These are phyloP conservation scores for Pristionchus entomophagus DNA, from an alignment of 2,888 invertebrate species.

Conservation along the genomic window DNA sequence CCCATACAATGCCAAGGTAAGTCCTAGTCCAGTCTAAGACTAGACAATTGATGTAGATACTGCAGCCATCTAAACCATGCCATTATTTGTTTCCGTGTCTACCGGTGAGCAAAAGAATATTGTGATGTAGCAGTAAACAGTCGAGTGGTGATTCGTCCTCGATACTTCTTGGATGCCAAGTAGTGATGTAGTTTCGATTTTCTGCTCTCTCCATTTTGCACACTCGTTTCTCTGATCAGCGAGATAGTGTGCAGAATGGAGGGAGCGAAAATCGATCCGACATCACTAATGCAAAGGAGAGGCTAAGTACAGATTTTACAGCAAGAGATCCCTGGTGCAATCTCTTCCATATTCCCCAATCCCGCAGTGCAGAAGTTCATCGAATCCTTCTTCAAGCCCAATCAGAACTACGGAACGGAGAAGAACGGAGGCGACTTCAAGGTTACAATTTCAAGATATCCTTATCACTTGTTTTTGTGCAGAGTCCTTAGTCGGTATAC, in stretches of 20 bases:
- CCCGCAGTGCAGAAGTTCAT: conserved; percentile 47
- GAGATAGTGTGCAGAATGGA: too few relatives aligned
- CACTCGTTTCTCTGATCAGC: too few relatives aligned
- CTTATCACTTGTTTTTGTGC: too few relatives aligned
- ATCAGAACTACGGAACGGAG: neutral
- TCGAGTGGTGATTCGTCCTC: conserved; percentile 10
- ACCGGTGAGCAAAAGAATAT: neutral
- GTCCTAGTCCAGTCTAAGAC: too few relatives aligned
- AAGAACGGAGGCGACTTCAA: conserved; percentile 43
- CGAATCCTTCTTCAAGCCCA: conserved; percentile 48
- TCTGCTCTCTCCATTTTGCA: too few relatives aligned
- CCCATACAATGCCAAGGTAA: conserved; percentile 19
- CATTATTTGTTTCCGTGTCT: conserved; percentile 18
- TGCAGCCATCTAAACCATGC: conserved; percentile 18
- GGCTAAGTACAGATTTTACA: neutral
- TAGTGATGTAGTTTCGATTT: too few relatives aligned
- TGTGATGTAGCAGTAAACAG: neutral
- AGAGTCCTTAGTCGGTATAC: too few relatives aligned
- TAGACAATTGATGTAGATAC: neutral
- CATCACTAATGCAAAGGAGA: too few relatives aligned
- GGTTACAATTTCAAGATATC: neutral
- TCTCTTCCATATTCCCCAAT: conserved; percentile 43
- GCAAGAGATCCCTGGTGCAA: conserved; percentile 7
- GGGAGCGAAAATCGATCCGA: too few relatives aligned
- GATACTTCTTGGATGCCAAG: too few relatives aligned